These are phyloP conservation scores for Corythoichthys intestinalis DNA, from an alignment of 2,113 vertebrate species.

Conservation along the genomic window DNA sequence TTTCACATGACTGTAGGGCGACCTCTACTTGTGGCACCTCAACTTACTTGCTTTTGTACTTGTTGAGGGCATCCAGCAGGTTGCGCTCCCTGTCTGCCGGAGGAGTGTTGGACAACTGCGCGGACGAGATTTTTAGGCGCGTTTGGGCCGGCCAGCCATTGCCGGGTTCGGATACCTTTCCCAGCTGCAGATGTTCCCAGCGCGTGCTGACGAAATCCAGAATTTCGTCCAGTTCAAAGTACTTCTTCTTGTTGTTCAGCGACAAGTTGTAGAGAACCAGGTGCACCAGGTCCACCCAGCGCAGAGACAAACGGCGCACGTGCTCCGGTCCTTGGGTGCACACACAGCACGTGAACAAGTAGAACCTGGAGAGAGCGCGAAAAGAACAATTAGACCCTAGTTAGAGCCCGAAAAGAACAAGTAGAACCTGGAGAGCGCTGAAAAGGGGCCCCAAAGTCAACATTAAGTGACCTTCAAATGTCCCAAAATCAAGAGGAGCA, in stretches of 20 bases:
- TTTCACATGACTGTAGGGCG: too few species aligned
- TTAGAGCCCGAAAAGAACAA: too few species aligned
- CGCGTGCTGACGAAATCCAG: slow-evolving; percentile 84
- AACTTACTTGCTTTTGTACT: slow-evolving; percentile 93
- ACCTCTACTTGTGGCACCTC: too few species aligned
- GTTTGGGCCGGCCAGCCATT: not conserved
- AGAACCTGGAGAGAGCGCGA: slow-evolving; percentile 76
- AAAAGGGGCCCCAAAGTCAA: too few species aligned
- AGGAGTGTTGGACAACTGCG: slow-evolving; percentile 83
- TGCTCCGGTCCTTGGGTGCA: slow-evolving; percentile 92
- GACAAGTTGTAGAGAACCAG: slow-evolving; percentile 94
- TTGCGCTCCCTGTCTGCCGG: slow-evolving; percentile 79
- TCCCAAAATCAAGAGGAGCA: too few species aligned
- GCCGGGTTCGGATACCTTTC: slow-evolving; percentile 76
- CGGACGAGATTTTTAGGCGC: too few species aligned
- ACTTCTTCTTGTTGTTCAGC: slow-evolving; percentile 95
- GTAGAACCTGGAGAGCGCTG: too few species aligned
- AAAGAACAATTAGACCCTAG: too few species aligned
- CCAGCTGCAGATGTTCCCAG: slow-evolving; percentile 91
- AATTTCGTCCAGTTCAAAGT: slow-evolving; percentile 95
- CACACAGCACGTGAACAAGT: slow-evolving; percentile 87
- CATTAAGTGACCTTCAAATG: too few species aligned
- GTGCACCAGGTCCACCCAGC: slow-evolving; percentile 93
- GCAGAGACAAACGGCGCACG: slow-evolving; percentile 85
- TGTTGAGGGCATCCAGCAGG: slow-evolving; percentile 90